Conservation (phyloP, 1,140 invertebrate genomes). For the Asobara japonica region DNA sequence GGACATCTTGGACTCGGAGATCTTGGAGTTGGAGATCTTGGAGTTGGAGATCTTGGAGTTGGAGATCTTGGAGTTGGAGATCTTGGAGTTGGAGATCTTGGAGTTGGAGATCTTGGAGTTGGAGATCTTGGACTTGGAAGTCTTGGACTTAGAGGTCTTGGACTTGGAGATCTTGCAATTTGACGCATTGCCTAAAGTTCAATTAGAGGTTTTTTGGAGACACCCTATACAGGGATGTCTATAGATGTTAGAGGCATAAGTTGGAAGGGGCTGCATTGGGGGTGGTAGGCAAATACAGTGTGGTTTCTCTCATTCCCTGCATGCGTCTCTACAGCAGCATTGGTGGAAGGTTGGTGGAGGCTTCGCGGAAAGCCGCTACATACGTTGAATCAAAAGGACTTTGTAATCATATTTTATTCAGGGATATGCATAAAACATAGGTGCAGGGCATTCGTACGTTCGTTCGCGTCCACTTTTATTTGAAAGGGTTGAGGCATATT, state of each 20-base stretch:
- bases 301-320: constrained; percentile 27
- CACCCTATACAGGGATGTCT: background rate
- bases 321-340: background rate
- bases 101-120: too few species aligned
- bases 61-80: too few species aligned
- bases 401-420: constrained; percentile 56
- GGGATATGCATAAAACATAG: constrained; percentile 67
- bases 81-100: too few species aligned
- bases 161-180: too few species aligned
- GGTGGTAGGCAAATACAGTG: constrained; percentile 24
- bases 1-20: too few species aligned
- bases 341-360: constrained; percentile 13
- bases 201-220: too few species aligned
- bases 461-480: constrained; percentile 41
- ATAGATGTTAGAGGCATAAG: background rate
- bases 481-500: constrained; percentile 39
- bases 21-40: too few species aligned
- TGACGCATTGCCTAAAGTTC: too few species aligned
- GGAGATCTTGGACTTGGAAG: too few species aligned
- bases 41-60: too few species aligned
- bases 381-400: constrained; percentile 50
- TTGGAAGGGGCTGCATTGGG: background rate
- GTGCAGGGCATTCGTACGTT: constrained; percentile 39
- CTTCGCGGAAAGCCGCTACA: constrained; percentile 40
- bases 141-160: too few species aligned